Evolutionary conservation across 2,888 invertebrate genomes (phyloP), one percentile per base, ranked within the genome.

Genomic region (Pseudeuparius sepicola): DNA sequence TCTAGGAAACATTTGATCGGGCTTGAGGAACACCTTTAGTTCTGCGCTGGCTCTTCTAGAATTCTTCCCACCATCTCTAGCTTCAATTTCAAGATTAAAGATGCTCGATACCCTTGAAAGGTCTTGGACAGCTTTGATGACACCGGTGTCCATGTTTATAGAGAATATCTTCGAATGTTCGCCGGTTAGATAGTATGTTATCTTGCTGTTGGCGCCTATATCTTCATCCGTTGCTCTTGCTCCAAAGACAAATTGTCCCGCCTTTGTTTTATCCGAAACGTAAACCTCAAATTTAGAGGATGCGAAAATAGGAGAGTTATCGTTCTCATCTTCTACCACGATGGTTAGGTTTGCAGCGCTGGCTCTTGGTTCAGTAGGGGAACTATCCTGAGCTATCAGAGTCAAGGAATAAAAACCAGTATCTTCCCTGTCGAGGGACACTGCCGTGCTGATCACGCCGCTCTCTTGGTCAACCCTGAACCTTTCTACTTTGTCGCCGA

Each of bases 191-290:
- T 71, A 75, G 59, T 93, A 94, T 0, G 71, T 62, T 34, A 94
- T 79, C 53, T 77, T 75, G 34, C 87, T 83, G 58, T 93, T 93
- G 1, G 69, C 63, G 0, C 83, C 88, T 36, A 78, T 72, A 59
- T 94, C 94, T 39, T 71, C 70, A 59, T 94, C 94, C 4, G 70
- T 68, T 0, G 93, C 93, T 57, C 79, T 82, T 0, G 87, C 86
- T 5, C 93, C 93, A 56, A 89, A 85, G 14, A 94, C 85, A 64
- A 93, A 94, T 51, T 88, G 75, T 55, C 84, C 87, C 33, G 73
- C 66, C 42, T 71, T 67, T 1, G 84, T 88, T 16, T 78, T 75
- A 55, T 90, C 88, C 1, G 89, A 81, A 36, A 93, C 77, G 49
- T 83, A 79, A 11, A 87, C 77, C 25, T 78, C 78, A 57, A 86